Evolutionary conservation across 2,888 invertebrate genomes (phyloP), one percentile per base, ranked within the genome.

Genomic region (Sinhomidia bicolor): DNA sequence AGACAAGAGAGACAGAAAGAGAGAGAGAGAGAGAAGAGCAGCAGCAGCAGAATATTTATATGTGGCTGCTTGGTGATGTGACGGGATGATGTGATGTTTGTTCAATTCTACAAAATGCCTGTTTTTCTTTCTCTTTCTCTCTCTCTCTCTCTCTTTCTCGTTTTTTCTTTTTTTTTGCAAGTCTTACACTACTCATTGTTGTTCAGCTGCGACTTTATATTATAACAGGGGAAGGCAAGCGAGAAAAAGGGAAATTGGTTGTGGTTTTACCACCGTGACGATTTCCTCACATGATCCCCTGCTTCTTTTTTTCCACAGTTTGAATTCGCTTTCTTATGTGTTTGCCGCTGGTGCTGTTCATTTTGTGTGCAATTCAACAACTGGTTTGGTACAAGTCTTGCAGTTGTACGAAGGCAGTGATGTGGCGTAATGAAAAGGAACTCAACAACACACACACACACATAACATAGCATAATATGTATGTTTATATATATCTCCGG

Each of bases 231-330:
- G 17, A 20, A 62, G 6, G n/a, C n/a, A 17, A 57, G 44, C 14
- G 71, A 41, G 54, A n/a, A 60, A 57, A 41, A 84, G 74, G 65
- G 85, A 79, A 85, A 85, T 79, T 79, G 85, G 85, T 65, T 85
- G 85, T 62, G 85, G 85, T 79, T 85, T 68, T n/a, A n/a, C n/a
- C 54, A 78, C 74, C 23, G 23, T 41, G 85, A 68, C 68, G 85
- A 54, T 54, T 85, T 79, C 65, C 79, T 44, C 62, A 62, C 57
- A 83, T 83, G 51, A 83, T 83, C 68, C 71, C 71, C 51, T 57
- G 54, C 57, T n/a, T 83, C 5, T 81, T 51, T 1, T 68, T n/a
- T n/a, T n/a, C n/a, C n/a, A n/a, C n/a, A n/a, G 62, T 41, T 20
- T 68, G 68, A 62, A 62, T 62, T 10, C 41, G 1, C 68, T 14